Evolutionary conservation across 2,888 invertebrate species (phyloP).

Genomic region (Icerya purchasi): DNA sequence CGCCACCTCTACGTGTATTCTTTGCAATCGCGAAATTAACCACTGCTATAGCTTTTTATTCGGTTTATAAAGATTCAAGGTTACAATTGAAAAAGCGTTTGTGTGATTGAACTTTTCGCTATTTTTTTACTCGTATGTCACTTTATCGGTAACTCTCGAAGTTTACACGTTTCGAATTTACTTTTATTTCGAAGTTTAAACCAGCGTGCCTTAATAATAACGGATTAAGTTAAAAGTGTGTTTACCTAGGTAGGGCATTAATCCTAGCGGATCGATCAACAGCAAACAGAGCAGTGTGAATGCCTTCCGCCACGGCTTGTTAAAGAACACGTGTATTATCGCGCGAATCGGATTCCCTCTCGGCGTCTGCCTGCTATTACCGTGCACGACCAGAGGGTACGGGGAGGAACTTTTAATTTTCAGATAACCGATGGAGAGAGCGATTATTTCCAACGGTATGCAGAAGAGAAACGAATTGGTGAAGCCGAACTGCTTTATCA

Average conservation of each 20-base stretch:
- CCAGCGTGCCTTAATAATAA: too few species aligned
- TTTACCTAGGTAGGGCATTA: not conserved
- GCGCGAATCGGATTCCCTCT: not conserved
- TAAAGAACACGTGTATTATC: not conserved
- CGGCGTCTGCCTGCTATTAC: not conserved
- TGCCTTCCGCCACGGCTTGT: not conserved
- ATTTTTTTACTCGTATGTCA: too few species aligned
- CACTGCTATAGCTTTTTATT: too few species aligned
- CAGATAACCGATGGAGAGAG: not conserved
- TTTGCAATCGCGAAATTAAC: too few species aligned
- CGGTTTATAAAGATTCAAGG: too few species aligned
- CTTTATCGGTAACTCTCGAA: too few species aligned
- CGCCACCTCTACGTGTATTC: too few species aligned
- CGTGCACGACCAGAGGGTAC: not conserved
- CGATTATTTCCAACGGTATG: not conserved
- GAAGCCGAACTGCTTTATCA: conserved; percentile 3
- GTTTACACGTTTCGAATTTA: too few species aligned
- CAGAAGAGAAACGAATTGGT: conserved; percentile 3
- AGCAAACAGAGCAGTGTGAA: not conserved
- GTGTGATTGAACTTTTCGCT: too few species aligned
- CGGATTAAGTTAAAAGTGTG: not conserved
- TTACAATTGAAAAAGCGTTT: too few species aligned
- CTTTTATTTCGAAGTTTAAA: too few species aligned
- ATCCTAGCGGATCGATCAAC: not conserved
- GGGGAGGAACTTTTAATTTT: not conserved